These are phyloP conservation scores for Anabacerthia variegaticeps DNA, from an alignment of 2,797 vertebrate species.

Conservation along the genomic window DNA sequence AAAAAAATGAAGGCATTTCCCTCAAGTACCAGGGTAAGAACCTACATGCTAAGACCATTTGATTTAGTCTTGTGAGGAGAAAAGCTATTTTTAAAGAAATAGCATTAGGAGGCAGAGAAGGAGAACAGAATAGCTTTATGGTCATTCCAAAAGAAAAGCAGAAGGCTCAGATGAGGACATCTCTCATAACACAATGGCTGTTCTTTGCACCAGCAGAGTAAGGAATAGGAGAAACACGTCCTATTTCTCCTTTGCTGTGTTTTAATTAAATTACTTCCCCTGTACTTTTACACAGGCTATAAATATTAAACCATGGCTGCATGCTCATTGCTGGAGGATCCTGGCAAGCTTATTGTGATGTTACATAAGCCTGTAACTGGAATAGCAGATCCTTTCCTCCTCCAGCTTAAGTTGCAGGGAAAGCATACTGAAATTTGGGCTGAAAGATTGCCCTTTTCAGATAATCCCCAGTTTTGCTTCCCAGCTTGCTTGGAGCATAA, in stretches of 20 bases:
- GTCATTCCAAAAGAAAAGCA: not conserved
- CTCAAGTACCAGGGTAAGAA: not conserved
- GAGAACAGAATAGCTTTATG: not conserved
- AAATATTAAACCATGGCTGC: not conserved
- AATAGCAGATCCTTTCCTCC: not conserved
- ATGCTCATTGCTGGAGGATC: not conserved
- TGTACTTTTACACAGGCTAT: not conserved
- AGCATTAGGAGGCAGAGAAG: not conserved
- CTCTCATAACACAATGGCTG: not conserved
- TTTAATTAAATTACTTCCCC: not conserved
- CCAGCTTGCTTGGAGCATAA: not conserved
- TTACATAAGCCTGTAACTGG: not conserved
- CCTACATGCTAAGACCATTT: not conserved
- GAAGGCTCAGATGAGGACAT: not conserved
- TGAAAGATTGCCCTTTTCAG: not conserved
- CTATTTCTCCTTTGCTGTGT: not conserved
- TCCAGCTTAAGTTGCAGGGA: not conserved
- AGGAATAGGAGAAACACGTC: not conserved
- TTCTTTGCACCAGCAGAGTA: not conserved
- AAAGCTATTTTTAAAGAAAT: constrained; percentile 5
- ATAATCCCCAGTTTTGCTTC: not conserved
- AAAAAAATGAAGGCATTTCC: constrained; percentile 30
- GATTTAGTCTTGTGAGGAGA: not conserved
- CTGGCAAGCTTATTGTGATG: not conserved
- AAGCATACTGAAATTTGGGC: not conserved